phyloP scores from a whole-genome alignment of 2,797 vertebrate genomes.

The Sebastes reedi region DNA sequence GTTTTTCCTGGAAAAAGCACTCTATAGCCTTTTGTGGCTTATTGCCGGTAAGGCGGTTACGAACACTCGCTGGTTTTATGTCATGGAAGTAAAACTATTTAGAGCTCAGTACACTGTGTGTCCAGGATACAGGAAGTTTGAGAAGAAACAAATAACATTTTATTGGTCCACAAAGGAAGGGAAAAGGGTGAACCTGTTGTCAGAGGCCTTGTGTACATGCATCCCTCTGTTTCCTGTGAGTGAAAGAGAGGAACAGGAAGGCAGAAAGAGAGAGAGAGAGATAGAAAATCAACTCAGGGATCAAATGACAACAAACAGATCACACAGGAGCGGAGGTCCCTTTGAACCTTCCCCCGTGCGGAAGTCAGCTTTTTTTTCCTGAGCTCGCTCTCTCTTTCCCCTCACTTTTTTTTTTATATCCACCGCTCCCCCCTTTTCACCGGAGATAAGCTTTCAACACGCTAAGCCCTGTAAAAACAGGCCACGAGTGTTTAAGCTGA shows the following conservation, averaged over 20 bases:
- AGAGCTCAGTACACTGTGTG: background rate
- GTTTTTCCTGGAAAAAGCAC: background rate
- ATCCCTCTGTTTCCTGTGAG: constrained; percentile 53
- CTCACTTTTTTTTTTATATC: constrained; percentile 19
- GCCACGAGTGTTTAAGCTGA: constrained; percentile 60
- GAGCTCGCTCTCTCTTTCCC: constrained; percentile 29
- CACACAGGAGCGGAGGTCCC: constrained; percentile 56
- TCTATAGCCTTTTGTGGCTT: background rate
- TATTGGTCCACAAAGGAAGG: constrained; percentile 44
- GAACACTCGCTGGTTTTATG: background rate
- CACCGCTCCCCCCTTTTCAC: constrained; percentile 24
- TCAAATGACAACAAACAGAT: constrained; percentile 75
- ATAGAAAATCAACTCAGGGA: constrained; percentile 56
- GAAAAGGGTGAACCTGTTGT: constrained; percentile 41
- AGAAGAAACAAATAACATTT: constrained; percentile 49
- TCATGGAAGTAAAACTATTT: constrained; percentile 23
- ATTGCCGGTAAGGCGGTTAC: background rate
- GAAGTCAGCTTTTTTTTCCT: constrained; percentile 57
- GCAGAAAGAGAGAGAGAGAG: constrained; percentile 18
- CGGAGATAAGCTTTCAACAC: constrained; percentile 69
- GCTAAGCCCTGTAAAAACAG: constrained; percentile 66
- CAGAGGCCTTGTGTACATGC: constrained; percentile 43
- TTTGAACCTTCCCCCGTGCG: constrained; percentile 58
- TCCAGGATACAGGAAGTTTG: constrained; percentile 41
- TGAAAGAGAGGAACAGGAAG: constrained; percentile 56